Conservation (phyloP, 2,113 vertebrate species). For the Aptenodytes forsteri region DNA sequence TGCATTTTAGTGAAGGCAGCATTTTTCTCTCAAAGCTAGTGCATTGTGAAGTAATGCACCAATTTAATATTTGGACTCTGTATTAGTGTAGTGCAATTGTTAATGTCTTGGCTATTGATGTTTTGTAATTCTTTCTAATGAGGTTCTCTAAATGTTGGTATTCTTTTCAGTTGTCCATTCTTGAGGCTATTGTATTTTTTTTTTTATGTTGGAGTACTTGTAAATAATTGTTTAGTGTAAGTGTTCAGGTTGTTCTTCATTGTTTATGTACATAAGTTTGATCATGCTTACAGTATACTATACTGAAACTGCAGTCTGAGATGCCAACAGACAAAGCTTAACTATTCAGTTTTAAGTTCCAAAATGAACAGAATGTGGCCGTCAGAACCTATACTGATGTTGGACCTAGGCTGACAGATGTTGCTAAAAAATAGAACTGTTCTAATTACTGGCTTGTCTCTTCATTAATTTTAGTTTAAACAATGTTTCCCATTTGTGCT, state of each 20-base stretch:
- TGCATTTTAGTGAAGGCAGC: constrained; percentile 74
- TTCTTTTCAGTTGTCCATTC: constrained; percentile 50
- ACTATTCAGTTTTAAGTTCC: constrained; percentile 44
- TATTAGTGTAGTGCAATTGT: constrained; percentile 79
- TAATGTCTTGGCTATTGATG: constrained; percentile 63
- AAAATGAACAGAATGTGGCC: constrained; percentile 47
- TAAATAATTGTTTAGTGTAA: constrained; percentile 74
- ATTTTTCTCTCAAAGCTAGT: constrained; percentile 78
- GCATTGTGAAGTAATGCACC: constrained; percentile 77
- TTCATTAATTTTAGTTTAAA: constrained; percentile 62
- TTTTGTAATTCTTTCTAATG: constrained; percentile 72
- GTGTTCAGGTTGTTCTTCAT: constrained; percentile 62
- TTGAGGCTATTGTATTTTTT: constrained; percentile 42
- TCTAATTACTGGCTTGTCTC: constrained; percentile 39
- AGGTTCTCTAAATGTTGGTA: constrained; percentile 56
- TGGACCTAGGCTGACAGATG: constrained; percentile 49
- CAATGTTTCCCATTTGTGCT: constrained; percentile 67
- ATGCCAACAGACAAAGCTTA: constrained; percentile 61
- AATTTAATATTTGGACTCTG: constrained; percentile 67
- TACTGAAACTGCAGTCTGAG: constrained; percentile 57
- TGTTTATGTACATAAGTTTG: constrained; percentile 72
- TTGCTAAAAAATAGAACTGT: constrained; percentile 31
- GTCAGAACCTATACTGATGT: constrained; percentile 22
- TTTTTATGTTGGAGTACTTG: constrained; percentile 56
- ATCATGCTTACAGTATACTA: constrained; percentile 62